Conservation (phyloP, 2,797 vertebrate species). For the Mycteria americana region DNA sequence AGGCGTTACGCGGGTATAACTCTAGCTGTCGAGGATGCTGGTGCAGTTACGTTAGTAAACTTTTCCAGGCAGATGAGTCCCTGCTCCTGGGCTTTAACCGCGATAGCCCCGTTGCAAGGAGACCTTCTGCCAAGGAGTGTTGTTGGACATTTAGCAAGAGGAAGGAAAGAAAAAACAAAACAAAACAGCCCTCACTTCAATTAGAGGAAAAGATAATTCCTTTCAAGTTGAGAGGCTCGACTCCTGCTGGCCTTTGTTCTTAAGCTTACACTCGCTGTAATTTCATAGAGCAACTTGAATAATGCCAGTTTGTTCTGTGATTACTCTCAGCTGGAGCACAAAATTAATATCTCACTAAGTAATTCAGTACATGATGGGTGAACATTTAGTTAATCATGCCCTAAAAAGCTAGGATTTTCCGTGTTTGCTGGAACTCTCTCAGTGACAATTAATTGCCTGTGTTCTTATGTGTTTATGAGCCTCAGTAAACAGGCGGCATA, state of each 20-base stretch:
- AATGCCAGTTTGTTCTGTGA: slow-evolving; percentile 58
- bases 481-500: slow-evolving; percentile 69
- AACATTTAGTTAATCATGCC: slow-evolving; percentile 67
- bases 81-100: neutral
- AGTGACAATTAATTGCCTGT: slow-evolving; percentile 69
- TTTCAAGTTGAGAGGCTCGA: slow-evolving; percentile 58
- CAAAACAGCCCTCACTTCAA: slow-evolving; percentile 38
- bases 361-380: slow-evolving; percentile 60
- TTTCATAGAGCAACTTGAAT: slow-evolving; percentile 45
- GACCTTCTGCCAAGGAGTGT: neutral
- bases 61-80: neutral
- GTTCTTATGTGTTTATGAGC: slow-evolving; percentile 68
- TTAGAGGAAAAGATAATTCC: slow-evolving; percentile 66
- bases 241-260: slow-evolving; percentile 63
- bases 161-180: slow-evolving; percentile 57
- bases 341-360: slow-evolving; percentile 71
- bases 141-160: slow-evolving; percentile 17
- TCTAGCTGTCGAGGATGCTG: neutral
- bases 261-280: slow-evolving; percentile 31
- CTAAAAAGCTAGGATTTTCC: slow-evolving; percentile 58
- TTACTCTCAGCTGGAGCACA: slow-evolving; percentile 61
- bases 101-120: neutral
- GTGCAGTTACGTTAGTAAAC: neutral
- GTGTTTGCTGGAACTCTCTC: slow-evolving; percentile 53
- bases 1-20: neutral